Conservation (phyloP, 2,797 vertebrate species). For the Cyprinodon diabolis region DNA sequence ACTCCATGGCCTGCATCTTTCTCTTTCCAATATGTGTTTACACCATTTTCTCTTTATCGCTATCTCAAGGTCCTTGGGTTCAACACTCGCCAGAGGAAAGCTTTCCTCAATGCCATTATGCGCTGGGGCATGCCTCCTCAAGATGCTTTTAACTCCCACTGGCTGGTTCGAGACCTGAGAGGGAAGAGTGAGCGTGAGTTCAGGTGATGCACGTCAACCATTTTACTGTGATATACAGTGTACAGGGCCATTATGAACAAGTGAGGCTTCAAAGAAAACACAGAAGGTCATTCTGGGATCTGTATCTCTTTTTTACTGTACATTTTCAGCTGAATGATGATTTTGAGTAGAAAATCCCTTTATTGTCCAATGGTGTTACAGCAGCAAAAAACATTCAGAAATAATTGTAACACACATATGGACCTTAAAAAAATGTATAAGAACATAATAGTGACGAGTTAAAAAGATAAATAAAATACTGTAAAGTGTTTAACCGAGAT, state of each 20-base stretch:
- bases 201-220: slow-evolving; percentile 76
- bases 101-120: slow-evolving; percentile 98
- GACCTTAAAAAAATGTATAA: no score
- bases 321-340: slow-evolving; percentile 21
- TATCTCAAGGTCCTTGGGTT: slow-evolving; percentile 92
- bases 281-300: slow-evolving; percentile 20
- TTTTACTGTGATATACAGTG: slow-evolving; percentile 7
- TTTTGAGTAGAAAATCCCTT: no score
- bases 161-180: slow-evolving; percentile 95
- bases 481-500: no score
- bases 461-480: no score
- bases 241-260: neutral
- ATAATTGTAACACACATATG: no score
- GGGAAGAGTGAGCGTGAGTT: slow-evolving; percentile 99
- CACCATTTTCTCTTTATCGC: slow-evolving; percentile 1
- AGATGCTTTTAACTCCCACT: slow-evolving; percentile 98
- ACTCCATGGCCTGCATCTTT: neutral
- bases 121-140: slow-evolving; percentile 99
- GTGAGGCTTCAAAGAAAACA: neutral
- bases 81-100: slow-evolving; percentile 96
- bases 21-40: neutral
- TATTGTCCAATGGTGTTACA: no score
- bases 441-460: no score
- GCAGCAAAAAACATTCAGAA: no score
- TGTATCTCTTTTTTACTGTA: slow-evolving; percentile 18